These are phyloP conservation scores for Cephus pygmeus DNA, from an alignment of 2,888 invertebrate species.

Conservation along the genomic window DNA sequence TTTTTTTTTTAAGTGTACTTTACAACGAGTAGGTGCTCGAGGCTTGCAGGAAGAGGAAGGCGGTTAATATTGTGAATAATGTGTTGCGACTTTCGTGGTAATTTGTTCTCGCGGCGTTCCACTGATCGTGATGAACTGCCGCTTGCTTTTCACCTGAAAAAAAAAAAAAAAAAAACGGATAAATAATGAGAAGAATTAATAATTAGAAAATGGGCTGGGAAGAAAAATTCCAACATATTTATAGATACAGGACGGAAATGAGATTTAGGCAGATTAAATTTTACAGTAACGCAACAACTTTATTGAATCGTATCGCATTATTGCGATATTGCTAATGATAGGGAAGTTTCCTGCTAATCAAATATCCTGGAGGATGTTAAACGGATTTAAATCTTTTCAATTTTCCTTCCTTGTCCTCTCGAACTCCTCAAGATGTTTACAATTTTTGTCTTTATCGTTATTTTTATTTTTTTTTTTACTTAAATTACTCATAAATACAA, in stretches of 20 bases:
- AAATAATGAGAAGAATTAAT: conserved; percentile 19
- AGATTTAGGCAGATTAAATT: not conserved
- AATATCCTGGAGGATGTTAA: not conserved
- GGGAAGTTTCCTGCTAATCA: not conserved
- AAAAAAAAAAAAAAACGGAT: not conserved
- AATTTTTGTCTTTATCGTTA: conserved; percentile 20
- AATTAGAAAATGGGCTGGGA: not conserved
- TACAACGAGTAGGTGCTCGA: conserved; percentile 33
- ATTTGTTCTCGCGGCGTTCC: conserved; percentile 68
- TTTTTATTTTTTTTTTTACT: conserved; percentile 1
- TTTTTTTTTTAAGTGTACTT: conserved; percentile 21
- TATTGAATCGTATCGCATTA: not conserved
- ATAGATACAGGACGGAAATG: not conserved
- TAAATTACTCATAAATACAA: not conserved
- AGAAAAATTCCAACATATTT: not conserved
- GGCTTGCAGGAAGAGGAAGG: conserved; percentile 9
- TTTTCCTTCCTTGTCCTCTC: not conserved
- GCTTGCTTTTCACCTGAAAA: conserved; percentile 72
- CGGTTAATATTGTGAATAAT: conserved; percentile 31
- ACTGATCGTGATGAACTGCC: conserved; percentile 74
- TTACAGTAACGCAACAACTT: not conserved
- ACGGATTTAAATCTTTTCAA: not conserved
- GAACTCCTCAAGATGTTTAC: conserved; percentile 12
- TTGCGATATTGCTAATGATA: not conserved
- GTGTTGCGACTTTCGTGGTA: conserved; percentile 26